Evolutionary conservation across 1,140 invertebrate genomes (phyloP).

Genomic region (Drosophila ironensis): DNA sequence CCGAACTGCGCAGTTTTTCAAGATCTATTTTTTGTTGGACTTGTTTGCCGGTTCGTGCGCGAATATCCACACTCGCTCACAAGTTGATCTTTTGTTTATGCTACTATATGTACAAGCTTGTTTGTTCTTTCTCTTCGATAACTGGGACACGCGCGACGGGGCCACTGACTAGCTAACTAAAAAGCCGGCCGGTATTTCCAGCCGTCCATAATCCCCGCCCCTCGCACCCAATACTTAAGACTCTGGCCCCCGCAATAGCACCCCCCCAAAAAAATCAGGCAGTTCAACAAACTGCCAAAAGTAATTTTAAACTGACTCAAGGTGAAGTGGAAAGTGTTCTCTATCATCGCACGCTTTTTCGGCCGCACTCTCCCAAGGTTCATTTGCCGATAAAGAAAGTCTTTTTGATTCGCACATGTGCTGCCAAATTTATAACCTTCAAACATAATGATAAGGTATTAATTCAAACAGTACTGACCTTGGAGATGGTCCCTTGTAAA

Average conservation of each 20-base stretch:
- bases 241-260: too few relatives aligned
- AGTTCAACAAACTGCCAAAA: slow-evolving; percentile 55
- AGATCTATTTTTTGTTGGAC: slow-evolving; percentile 33
- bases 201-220: background rate
- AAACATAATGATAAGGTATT: slow-evolving; percentile 9
- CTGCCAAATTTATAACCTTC: background rate
- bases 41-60: slow-evolving; percentile 24
- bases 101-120: background rate
- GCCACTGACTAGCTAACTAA: slow-evolving; percentile 39
- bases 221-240: background rate
- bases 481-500: too few relatives aligned
- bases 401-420: slow-evolving; percentile 1
- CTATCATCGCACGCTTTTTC: slow-evolving; percentile 9
- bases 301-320: slow-evolving; percentile 40
- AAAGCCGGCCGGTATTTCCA: slow-evolving; percentile 53
- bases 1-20: slow-evolving; percentile 42
- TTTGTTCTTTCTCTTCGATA: slow-evolving; percentile 3
- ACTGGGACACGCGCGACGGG: slow-evolving; percentile 35
- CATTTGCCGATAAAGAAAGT: slow-evolving; percentile 45
- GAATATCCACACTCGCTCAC: slow-evolving; percentile 8
- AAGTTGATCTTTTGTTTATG: slow-evolving; percentile 24
- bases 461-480: background rate
- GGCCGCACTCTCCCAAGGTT: slow-evolving; percentile 37
- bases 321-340: slow-evolving; percentile 42
- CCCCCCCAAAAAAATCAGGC: background rate